Conservation (phyloP, 2,113 vertebrate species). For the human (Homo sapiens) region GRCh38 chr3:136145501-136146000, state of each 20-base stretch:
- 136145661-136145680: constrained; percentile 68
- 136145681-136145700: constrained; percentile 73
- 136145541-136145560: constrained; percentile 53
- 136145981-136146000: constrained; percentile 14
- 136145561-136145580: constrained; percentile 63
- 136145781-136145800: constrained; percentile 64
- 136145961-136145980: background rate
- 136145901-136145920: constrained; percentile 36
- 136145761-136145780: constrained; percentile 73
- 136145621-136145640: constrained; percentile 64
- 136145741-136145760: constrained; percentile 79
- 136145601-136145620: constrained; percentile 58
- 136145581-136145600: constrained; percentile 68
- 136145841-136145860: constrained; percentile 7
- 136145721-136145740: constrained; percentile 73
- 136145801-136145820: constrained; percentile 43
- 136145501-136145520: constrained; percentile 20
- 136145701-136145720: constrained; percentile 64
- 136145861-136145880: constrained; percentile 26
- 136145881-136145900: background rate
- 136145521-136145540: constrained; percentile 45
- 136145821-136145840: constrained; percentile 42
- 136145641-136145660: constrained; percentile 78
- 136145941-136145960: constrained; percentile 13
- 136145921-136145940: background rate